Conservation (phyloP, 2,888 invertebrate species). For the Synergus umbraculus region DNA sequence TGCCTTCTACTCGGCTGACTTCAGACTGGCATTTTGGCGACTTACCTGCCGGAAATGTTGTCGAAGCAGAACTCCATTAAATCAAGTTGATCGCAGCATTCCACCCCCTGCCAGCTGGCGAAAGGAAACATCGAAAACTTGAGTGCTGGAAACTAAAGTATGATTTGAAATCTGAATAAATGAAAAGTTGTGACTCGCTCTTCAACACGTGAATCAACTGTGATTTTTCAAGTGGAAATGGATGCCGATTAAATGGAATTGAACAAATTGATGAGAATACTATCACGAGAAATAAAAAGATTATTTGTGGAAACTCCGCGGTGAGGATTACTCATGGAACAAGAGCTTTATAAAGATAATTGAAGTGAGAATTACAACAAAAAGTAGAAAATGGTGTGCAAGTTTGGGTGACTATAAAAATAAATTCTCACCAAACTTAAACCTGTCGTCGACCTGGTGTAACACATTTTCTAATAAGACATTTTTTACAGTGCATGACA, state of each 20-base stretch:
- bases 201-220: neutral
- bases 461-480: constrained; percentile 36
- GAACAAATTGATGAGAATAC: neutral
- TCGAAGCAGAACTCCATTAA: constrained; percentile 71
- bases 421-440: neutral
- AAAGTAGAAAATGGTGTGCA: neutral
- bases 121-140: constrained; percentile 40
- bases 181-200: constrained; percentile 3
- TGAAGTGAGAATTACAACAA: neutral
- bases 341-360: neutral
- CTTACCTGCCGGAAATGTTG: constrained; percentile 86
- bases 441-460: neutral
- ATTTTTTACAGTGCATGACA: constrained; percentile 12
- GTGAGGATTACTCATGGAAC: neutral
- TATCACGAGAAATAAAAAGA: neutral
- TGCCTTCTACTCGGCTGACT: constrained; percentile 93
- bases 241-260: neutral
- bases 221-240: constrained; percentile 5
- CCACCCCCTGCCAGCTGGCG: constrained; percentile 32
- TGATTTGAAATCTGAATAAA: constrained; percentile 24
- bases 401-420: neutral
- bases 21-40: constrained; percentile 91
- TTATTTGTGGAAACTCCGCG: neutral
- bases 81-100: constrained; percentile 69
- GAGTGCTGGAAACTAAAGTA: constrained; percentile 24